These are phyloP conservation scores for Eupithecia centaureata DNA, from an alignment of 2,888 invertebrate genomes.

Conservation along the genomic window DNA sequence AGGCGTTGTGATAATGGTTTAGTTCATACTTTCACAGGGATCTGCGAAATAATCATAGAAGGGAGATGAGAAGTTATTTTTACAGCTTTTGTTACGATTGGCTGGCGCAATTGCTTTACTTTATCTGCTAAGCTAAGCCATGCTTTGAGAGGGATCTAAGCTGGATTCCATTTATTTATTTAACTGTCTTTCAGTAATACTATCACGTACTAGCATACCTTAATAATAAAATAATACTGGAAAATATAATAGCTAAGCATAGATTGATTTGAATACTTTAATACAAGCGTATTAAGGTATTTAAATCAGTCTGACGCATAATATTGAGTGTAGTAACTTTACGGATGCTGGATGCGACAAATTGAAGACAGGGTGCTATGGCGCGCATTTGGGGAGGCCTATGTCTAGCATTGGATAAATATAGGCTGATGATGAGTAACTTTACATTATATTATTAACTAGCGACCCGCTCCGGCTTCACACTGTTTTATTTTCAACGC, in stretches of 20 bases:
- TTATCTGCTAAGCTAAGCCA: not conserved
- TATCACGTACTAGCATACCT: not conserved
- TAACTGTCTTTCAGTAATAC: not conserved
- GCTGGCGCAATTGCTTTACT: not conserved
- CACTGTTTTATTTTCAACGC: too few species aligned
- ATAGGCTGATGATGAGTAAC: not conserved
- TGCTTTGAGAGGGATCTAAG: not conserved
- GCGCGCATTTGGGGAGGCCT: not conserved
- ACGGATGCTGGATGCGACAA: not conserved
- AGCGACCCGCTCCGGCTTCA: too few species aligned
- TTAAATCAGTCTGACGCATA: not conserved
- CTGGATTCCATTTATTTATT: not conserved
- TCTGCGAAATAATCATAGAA: constrained; percentile 15
- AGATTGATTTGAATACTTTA: too few species aligned
- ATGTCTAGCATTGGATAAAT: not conserved
- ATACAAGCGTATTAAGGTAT: too few species aligned
- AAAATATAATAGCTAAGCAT: too few species aligned
- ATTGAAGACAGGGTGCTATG: not conserved
- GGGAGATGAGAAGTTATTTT: not conserved
- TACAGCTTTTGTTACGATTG: constrained; percentile 1
- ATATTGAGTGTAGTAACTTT: not conserved
- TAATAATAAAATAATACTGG: too few species aligned
- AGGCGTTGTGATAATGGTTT: constrained; percentile 37
- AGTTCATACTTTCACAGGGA: constrained; percentile 23
- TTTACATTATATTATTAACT: too few species aligned